Conservation (phyloP, 1,140 invertebrate genomes). For the Drosophila sproati region DNA sequence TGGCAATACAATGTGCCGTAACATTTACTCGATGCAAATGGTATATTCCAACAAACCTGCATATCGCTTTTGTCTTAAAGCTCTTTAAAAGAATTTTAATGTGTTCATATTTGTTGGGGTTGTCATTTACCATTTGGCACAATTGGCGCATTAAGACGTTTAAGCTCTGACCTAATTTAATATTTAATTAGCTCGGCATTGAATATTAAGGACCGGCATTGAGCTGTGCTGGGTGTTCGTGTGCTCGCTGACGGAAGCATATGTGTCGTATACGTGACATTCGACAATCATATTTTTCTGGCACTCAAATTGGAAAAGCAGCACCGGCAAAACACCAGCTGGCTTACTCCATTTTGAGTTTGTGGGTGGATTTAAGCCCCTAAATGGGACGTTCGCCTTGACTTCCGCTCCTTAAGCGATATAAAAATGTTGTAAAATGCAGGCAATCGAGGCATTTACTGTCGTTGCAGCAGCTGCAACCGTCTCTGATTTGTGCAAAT, state of each 20-base stretch:
- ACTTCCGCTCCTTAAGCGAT: slow-evolving; percentile 45
- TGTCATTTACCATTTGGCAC: slow-evolving; percentile 49
- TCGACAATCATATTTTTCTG: slow-evolving; percentile 65
- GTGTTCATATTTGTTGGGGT: slow-evolving; percentile 38
- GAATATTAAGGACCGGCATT: slow-evolving; percentile 25
- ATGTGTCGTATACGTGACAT: slow-evolving; percentile 78
- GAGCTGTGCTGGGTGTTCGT: slow-evolving; percentile 46
- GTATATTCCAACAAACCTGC: slow-evolving; percentile 31
- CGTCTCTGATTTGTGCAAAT: slow-evolving; percentile 62
- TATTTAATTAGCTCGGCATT: slow-evolving; percentile 72
- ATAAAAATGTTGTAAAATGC: slow-evolving; percentile 68
- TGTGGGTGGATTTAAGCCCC: not conserved
- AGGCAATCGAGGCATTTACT: slow-evolving; percentile 23
- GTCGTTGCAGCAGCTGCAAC: slow-evolving; percentile 5
- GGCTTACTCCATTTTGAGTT: slow-evolving; percentile 56
- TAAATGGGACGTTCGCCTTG: slow-evolving; percentile 33
- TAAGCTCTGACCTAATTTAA: slow-evolving; percentile 65
- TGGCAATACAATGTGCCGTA: slow-evolving; percentile 1
- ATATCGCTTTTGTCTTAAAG: not conserved
- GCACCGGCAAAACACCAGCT: slow-evolving; percentile 23
- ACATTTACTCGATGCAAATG: slow-evolving; percentile 28
- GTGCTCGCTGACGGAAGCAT: slow-evolving; percentile 57
- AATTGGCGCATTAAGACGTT: slow-evolving; percentile 59
- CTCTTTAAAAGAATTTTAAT: slow-evolving; percentile 40
- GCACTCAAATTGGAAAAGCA: slow-evolving; percentile 24